These are phyloP conservation scores for Chondrilla cf. caribensis DNA, from an alignment of 37 sponge, comb jelly and placozoan genomes.

Conservation along the genomic window DNA sequence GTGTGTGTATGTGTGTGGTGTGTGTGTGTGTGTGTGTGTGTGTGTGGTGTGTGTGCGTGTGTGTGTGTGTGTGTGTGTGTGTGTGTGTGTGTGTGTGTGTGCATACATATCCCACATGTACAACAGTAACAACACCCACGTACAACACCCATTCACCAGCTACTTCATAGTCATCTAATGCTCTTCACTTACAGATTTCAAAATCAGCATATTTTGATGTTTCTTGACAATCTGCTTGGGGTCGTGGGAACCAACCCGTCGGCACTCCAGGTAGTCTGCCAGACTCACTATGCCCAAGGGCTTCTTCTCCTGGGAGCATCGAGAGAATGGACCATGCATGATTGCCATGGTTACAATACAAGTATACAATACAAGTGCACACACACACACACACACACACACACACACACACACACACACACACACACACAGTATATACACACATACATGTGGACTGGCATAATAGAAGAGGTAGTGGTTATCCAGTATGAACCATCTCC, in stretches of 20 bases:
- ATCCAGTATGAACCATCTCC: conserved; percentile 75
- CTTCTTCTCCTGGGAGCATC: conserved; percentile 57
- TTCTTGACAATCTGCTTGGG: conserved; percentile 47
- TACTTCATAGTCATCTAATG: no score
- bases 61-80: conserved; percentile 12
- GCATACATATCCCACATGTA: background rate
- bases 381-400: conserved; percentile 22
- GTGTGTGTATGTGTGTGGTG: no score
- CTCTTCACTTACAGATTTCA: conserved; percentile 16
- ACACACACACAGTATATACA: background rate
- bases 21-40: no score
- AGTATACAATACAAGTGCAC: background rate
- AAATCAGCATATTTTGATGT: conserved; percentile 32
- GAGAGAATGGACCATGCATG: background rate
- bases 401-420: conserved; percentile 22
- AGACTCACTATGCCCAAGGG: conserved; percentile 80
- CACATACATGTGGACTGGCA: conserved; percentile 50
- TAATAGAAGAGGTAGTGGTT: conserved; percentile 84
- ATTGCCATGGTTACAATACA: no score
- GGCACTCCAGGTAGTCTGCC: conserved; percentile 65
- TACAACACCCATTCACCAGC: no score
- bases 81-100: conserved; percentile 2
- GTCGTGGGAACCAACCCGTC: conserved; percentile 34
- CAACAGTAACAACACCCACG: background rate
- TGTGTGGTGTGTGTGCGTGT: background rate